Evolutionary conservation across 2,888 invertebrate species (phyloP).

Genomic region (Yponomeuta malinellus): DNA sequence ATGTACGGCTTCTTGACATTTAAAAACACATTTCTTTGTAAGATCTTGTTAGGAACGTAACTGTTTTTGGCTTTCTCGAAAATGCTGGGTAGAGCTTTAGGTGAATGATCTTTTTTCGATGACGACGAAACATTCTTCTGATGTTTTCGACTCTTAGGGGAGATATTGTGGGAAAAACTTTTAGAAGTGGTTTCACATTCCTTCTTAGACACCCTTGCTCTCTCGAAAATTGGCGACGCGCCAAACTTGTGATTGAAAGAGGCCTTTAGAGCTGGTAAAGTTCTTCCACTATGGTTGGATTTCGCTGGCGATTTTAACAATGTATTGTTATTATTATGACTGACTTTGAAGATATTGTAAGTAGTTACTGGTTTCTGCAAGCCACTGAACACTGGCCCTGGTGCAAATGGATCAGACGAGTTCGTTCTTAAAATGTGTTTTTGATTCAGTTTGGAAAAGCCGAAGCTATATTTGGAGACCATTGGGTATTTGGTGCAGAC

Average conservation of each 20-base stretch:
- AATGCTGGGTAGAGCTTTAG: slow-evolving; percentile 51
- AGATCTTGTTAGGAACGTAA: slow-evolving; percentile 63
- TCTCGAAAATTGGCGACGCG: slow-evolving; percentile 52
- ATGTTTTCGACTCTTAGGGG: slow-evolving; percentile 55
- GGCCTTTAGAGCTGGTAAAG: slow-evolving; percentile 59
- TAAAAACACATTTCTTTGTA: slow-evolving; percentile 65
- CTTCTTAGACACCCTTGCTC: slow-evolving; percentile 45
- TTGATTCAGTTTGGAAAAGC: slow-evolving; percentile 55
- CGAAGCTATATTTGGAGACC: slow-evolving; percentile 55
- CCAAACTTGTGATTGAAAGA: slow-evolving; percentile 68
- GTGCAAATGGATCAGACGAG: slow-evolving; percentile 66
- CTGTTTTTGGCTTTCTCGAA: slow-evolving; percentile 66
- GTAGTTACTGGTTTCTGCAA: slow-evolving; percentile 61
- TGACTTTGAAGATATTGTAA: slow-evolving; percentile 66
- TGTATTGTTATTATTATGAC: slow-evolving; percentile 57
- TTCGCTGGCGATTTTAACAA: slow-evolving; percentile 59
- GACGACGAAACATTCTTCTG: slow-evolving; percentile 39
- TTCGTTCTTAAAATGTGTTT: slow-evolving; percentile 53
- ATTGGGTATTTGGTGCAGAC: slow-evolving; percentile 63
- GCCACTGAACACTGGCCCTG: slow-evolving; percentile 70
- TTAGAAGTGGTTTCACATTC: slow-evolving; percentile 45
- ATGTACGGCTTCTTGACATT: slow-evolving; percentile 63
- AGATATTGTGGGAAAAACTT: slow-evolving; percentile 42
- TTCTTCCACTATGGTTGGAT: slow-evolving; percentile 41
- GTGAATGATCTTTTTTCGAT: slow-evolving; percentile 48